phyloP scores from a whole-genome alignment of 2,797 vertebrate species.

The Karalla daura region DNA sequence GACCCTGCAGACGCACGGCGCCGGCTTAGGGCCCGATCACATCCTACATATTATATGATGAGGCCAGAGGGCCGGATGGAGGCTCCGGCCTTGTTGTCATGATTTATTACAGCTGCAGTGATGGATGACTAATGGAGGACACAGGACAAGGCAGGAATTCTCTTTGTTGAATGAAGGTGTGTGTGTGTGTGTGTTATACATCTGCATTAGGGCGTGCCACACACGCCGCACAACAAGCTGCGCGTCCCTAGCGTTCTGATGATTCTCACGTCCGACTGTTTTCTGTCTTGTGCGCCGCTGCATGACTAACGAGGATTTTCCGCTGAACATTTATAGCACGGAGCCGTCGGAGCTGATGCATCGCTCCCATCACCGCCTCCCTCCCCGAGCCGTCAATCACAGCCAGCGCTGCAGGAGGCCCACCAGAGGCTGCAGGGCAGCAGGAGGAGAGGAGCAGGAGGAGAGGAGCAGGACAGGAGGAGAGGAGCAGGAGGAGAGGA shows the following conservation, averaged over 20 bases:
- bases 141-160: constrained; percentile 9
- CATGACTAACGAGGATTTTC: constrained; percentile 40
- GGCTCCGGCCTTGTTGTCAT: constrained; percentile 59
- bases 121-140: constrained; percentile 58
- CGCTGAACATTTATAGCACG: background rate
- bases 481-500: no score
- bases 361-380: constrained; percentile 26
- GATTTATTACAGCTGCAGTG: constrained; percentile 59
- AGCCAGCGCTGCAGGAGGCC: constrained; percentile 1
- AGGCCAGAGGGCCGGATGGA: constrained; percentile 49
- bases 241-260: background rate
- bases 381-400: constrained; percentile 45
- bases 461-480: no score
- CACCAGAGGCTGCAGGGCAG: constrained; percentile 19
- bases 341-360: constrained; percentile 23
- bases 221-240: background rate
- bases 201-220: constrained; percentile 1
- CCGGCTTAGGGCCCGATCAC: constrained; percentile 56
- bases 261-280: constrained; percentile 9
- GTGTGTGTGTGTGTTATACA: background rate
- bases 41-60: constrained; percentile 54
- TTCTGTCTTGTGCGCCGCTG: background rate
- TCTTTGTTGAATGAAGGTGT: constrained; percentile 37
- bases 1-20: constrained; percentile 40
- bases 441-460: constrained; percentile 8